phyloP scores from a whole-genome alignment of 92 coral and sea anemone species.

The Plumapathes pennacea region DNA sequence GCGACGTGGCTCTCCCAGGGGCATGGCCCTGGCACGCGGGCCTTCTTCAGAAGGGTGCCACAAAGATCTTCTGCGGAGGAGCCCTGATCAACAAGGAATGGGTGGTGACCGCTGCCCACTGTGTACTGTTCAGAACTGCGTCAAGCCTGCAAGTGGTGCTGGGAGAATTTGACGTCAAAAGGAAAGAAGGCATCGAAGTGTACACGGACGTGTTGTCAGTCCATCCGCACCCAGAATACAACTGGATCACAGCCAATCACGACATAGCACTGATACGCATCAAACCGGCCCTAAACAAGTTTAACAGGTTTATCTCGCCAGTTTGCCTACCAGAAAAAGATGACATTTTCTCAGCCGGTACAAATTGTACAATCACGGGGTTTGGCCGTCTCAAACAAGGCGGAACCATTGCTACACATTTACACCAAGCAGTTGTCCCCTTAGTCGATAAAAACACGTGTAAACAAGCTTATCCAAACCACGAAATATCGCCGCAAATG shows the following conservation, averaged over 20 bases:
- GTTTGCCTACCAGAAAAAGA: conserved; percentile 43
- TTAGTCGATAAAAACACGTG: conserved; percentile 40
- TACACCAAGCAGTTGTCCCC: conserved; percentile 61
- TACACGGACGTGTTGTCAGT: conserved; percentile 25
- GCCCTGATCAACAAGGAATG: conserved; percentile 53
- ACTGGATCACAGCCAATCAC: conserved; percentile 47
- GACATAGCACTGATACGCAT: conserved; percentile 56
- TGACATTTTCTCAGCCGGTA: conserved; percentile 36
- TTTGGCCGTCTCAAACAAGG: conserved; percentile 47
- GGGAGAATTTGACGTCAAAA: conserved; percentile 52
- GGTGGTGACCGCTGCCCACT: conserved; percentile 65
- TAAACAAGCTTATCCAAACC: conserved; percentile 27
- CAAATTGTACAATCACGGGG: conserved; percentile 54
- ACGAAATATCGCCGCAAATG: conserved; percentile 37
- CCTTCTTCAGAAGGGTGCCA: conserved; percentile 30
- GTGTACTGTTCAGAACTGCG: conserved; percentile 45
- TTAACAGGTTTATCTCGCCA: conserved; percentile 49
- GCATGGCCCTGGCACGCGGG: conserved; percentile 74
- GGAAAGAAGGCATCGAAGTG: conserved; percentile 50
- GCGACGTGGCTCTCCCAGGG: conserved; percentile 49
- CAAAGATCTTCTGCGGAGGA: conserved; percentile 53
- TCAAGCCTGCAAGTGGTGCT: conserved; percentile 39
- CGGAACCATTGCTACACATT: conserved; percentile 28
- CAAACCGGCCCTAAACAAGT: conserved; percentile 29
- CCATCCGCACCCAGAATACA: conserved; percentile 33